These are phyloP conservation scores for Pachycephus smyrnensis DNA, from an alignment of 2,888 invertebrate species.

Conservation along the genomic window DNA sequence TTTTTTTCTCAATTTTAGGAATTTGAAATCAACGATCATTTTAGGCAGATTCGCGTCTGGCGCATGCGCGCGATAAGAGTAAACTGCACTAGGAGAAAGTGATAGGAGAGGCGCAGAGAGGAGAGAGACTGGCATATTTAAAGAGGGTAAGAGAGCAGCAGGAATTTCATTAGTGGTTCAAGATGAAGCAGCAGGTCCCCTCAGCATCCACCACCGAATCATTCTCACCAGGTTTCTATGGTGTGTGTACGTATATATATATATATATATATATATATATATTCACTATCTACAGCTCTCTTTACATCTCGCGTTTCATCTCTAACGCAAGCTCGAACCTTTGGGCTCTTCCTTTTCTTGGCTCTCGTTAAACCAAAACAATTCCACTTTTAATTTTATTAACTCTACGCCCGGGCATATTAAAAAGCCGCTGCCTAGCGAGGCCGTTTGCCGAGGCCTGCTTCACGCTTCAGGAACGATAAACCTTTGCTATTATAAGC, in stretches of 20 bases:
- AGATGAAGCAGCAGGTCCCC: constrained; percentile 39
- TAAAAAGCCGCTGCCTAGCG: constrained; percentile 15
- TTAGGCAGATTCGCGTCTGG: neutral
- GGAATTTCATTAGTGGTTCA: constrained; percentile 49
- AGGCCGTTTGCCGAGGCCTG: neutral
- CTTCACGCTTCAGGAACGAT: neutral
- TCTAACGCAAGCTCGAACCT: constrained; percentile 1
- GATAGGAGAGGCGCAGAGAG: constrained; percentile 9
- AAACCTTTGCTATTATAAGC: constrained; percentile 1
- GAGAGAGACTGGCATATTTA: constrained; percentile 1
- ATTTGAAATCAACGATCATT: neutral
- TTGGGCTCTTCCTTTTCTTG: constrained; percentile 14
- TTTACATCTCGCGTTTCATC: constrained; percentile 13
- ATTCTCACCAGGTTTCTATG: constrained; percentile 15
- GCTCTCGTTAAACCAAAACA: constrained; percentile 23
- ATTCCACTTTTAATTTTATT: constrained; percentile 25
- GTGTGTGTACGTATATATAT: neutral
- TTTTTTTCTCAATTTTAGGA: neutral
- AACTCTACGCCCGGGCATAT: constrained; percentile 16
- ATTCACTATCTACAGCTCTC: constrained; percentile 20
- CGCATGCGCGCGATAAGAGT: neutral
- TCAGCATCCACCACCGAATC: constrained; percentile 30
- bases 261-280: no score
- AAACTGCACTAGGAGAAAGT: neutral
- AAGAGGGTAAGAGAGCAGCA: constrained; percentile 21